Evolutionary conservation across 2,113 vertebrate genomes (phyloP), one percentile per base, ranked within the genome.

Genomic region (Stigmatopora nigra): DNA sequence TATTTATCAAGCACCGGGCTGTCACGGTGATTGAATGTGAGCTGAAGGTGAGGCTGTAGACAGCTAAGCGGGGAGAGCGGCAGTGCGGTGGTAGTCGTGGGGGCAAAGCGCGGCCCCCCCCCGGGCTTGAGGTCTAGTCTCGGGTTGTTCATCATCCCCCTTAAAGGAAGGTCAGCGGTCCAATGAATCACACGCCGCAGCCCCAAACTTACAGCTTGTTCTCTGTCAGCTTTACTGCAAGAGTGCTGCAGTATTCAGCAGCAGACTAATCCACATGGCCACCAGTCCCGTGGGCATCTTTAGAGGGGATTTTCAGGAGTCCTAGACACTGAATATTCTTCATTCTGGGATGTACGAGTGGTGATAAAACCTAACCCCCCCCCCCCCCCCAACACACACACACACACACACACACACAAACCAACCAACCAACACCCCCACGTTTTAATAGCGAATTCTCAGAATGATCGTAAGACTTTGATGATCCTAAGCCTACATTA

Each of bases 1-100:
- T 76, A 86, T 84, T 87, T 86, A 87, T 87, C 84, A 82, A 51
- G 75, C 69, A 68, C 69, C 76, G 35, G 36, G 57, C 57, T 82
- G 82, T 70, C 82, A 82, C 65, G 69, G 84, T 87, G 83, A 89
- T 86, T 86, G 86, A 89, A 88, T 89, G 84, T 80, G 87, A 89
- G 78, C 82, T 86, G 84, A 86, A 88, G 84, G 80, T 88, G 86
- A 89, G 81, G 78, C 82, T 61, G 68, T 78, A 84, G 85, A 85
- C 81, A 76, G 72, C 80, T 79, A 82, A 78, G 79, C 77, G 76
- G 60, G 51, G 12, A 53, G 51, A 22, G 51, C 11, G 2, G 19
- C 19, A 11, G 51, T 14, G 25, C 9, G 46, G 53, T n/a, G n/a
- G n/a, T n/a, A 56, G 53, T 56, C 14, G 25, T 19, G 3, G 46